These are phyloP conservation scores for Ophioderma brevispina DNA, from an alignment of 35 echinoderm and acorn worm species.

Conservation along the genomic window DNA sequence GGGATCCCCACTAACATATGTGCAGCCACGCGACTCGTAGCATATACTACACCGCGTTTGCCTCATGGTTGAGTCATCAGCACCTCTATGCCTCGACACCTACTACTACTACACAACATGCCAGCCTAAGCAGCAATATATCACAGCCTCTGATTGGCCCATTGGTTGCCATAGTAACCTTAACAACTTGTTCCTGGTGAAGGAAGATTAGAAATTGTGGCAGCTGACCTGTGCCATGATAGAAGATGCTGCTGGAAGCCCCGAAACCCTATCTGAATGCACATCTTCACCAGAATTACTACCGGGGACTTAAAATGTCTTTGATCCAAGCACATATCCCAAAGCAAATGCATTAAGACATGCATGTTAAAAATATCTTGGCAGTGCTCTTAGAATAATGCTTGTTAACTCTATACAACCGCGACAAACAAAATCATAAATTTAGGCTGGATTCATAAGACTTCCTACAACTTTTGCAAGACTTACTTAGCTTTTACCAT, in stretches of 20 bases:
- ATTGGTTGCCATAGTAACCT: background rate
- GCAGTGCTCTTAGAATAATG: background rate
- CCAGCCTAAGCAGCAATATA: background rate
- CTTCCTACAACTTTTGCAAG: background rate
- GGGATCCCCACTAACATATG: background rate
- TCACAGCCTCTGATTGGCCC: background rate
- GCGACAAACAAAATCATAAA: background rate
- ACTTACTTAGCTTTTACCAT: background rate
- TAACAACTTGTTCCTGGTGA: constrained; percentile 10
- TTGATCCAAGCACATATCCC: too few relatives aligned
- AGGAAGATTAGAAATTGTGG: background rate
- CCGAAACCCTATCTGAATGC: background rate
- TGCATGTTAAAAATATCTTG: background rate
- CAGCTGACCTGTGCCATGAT: background rate
- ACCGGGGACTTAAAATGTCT: too few relatives aligned
- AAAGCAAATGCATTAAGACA: too few relatives aligned
- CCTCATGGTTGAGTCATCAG: background rate
- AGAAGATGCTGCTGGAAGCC: background rate
- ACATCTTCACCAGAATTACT: background rate
- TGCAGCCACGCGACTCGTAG: background rate
- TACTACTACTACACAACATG: background rate
- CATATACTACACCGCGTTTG: background rate
- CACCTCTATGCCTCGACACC: background rate
- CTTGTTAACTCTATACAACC: background rate
- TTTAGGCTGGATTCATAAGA: too few relatives aligned